These are phyloP conservation scores for Orbicella faveolata DNA, from an alignment of 64 coral and sea anemone species.

Conservation along the genomic window DNA sequence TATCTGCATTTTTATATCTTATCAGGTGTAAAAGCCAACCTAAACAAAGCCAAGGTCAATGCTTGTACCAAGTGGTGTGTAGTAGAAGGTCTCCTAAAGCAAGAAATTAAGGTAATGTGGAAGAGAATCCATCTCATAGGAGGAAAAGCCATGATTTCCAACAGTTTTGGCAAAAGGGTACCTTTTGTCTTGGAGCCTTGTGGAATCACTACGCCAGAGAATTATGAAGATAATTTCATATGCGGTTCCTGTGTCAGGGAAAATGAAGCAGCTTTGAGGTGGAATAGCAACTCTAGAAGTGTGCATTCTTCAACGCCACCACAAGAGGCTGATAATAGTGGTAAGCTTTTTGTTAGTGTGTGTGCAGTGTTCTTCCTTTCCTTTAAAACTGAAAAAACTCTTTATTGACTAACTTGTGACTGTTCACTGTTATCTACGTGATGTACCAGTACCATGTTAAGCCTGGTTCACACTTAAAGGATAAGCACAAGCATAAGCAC, in stretches of 20 bases:
- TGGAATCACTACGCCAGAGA: slow-evolving; percentile 15
- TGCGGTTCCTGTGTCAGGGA: slow-evolving; percentile 70
- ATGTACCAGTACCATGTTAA: no score
- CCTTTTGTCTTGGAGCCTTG: slow-evolving; percentile 65
- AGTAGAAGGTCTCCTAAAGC: slow-evolving; percentile 68
- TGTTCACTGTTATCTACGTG: no score
- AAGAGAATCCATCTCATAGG: slow-evolving; percentile 54
- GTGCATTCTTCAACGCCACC: not conserved
- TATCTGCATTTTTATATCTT: not conserved
- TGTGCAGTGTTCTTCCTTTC: not conserved
- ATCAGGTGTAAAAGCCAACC: not conserved
- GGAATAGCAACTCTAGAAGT: not conserved
- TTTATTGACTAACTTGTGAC: no score
- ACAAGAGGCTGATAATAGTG: not conserved
- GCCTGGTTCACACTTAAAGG: no score
- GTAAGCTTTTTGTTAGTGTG: not conserved
- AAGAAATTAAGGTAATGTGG: slow-evolving; percentile 55
- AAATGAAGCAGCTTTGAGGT: slow-evolving; percentile 49
- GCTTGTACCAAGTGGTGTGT: slow-evolving; percentile 76
- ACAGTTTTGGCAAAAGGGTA: slow-evolving; percentile 85
- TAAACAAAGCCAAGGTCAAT: not conserved
- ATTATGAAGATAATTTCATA: slow-evolving; percentile 78
- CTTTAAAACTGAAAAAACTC: no score
- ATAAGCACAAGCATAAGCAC: no score
- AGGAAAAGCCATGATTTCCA: slow-evolving; percentile 72